These are phyloP conservation scores for Muraenolepis orangiensis DNA, from an alignment of 2,797 vertebrate species.

Conservation along the genomic window DNA sequence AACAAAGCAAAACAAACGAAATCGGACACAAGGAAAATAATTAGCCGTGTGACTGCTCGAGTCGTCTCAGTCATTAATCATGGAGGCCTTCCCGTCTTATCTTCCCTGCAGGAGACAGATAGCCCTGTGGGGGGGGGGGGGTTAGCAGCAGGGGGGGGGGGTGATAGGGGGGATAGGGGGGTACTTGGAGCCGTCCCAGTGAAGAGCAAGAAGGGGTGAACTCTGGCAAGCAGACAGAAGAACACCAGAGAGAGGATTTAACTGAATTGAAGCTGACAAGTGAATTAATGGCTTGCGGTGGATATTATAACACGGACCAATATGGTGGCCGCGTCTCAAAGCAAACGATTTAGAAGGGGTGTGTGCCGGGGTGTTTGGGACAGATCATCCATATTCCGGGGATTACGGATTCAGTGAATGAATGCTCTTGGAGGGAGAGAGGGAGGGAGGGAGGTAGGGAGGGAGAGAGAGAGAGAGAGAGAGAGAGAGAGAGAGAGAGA, in stretches of 20 bases:
- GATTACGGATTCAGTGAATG: background rate
- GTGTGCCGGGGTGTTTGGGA: background rate
- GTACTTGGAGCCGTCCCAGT: slow-evolving; percentile 33
- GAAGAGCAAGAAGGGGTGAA: slow-evolving; percentile 21
- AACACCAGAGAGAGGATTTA: slow-evolving; percentile 40
- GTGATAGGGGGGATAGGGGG: slow-evolving; percentile 2
- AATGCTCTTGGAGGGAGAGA: background rate
- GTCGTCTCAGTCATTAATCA: background rate
- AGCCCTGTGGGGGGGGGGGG: background rate
- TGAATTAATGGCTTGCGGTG: slow-evolving; percentile 45
- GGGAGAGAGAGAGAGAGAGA: background rate
- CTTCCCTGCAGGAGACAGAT: background rate
- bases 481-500: no score
- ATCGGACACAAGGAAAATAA: background rate
- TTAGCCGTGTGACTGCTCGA: background rate
- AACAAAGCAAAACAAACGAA: background rate
- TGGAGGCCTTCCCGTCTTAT: background rate
- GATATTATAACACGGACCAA: slow-evolving; percentile 36
- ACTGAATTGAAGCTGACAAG: slow-evolving; percentile 48
- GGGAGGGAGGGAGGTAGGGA: background rate
- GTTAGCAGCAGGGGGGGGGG: no score
- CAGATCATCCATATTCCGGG: background rate
- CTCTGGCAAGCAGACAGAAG: slow-evolving; percentile 27
- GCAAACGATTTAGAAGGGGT: slow-evolving; percentile 17
- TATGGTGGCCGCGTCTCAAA: slow-evolving; percentile 1